Base-by-base conservation (phyloP, 2,888 invertebrate species). In the Torymus tubicola region DNA sequence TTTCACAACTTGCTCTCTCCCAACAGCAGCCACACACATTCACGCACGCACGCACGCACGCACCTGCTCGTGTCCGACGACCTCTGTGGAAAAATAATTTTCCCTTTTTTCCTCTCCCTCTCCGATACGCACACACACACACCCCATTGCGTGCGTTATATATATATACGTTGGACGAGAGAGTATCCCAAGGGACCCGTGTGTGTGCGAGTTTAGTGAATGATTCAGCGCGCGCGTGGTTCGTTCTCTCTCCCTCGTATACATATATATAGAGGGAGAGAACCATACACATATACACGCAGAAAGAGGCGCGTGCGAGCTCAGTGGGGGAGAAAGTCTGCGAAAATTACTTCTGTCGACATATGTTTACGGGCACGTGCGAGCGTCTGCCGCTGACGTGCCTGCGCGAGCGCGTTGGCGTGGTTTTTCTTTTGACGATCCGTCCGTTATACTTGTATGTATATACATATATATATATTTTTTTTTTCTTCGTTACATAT, bases 331-430 rank as follows among this genome's bases (percentile, higher is more conserved):
- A 73, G 75, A 75, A 73, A 75, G 70, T 80, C 70, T 60, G 50
- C 52, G 81, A 78, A 81, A 81, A 81, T 81, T 81, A 78, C 81
- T 78, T 76, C 78, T 81, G 71, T 78, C 75, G 75, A 78, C 78
- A 68, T 76, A 71, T 76, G 81, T 81, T 78, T 78, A 76, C 75
- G 72, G 52, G 52, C 63, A 13, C 21, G 58, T 16, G 70, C 24
- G 52, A 52, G 60, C 69, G 60, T 72, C 72, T 73, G 81, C 57
- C 24, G 14, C 53, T 74, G 81, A 78, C 78, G 81, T 24, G n/a
- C n/a, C n/a, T n/a, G n/a, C 52, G 60, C 69, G 58, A 69, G 74
- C 4, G 31, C 8, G 31, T 31, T 31, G 1, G 31, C 31, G 53
- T 65, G 65, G n/a, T n/a, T 57, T 57, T 74, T 67, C 61, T 74